phyloP scores from a whole-genome alignment of 2,888 invertebrate genomes.

The Drosophila rubida region DNA sequence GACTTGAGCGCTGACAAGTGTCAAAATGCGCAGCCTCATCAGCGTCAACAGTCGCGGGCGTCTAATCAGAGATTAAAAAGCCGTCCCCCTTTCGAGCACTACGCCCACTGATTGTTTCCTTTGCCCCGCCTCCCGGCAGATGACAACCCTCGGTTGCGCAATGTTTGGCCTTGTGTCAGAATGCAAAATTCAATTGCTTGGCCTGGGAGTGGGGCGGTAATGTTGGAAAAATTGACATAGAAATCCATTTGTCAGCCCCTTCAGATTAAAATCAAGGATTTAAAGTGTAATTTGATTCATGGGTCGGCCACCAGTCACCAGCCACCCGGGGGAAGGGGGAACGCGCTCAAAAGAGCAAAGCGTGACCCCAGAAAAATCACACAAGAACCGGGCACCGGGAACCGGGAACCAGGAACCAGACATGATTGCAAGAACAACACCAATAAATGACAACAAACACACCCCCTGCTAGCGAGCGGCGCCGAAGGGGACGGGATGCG shows the following conservation, averaged over 20 bases:
- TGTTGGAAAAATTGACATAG: constrained; percentile 81
- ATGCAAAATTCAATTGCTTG: constrained; percentile 82
- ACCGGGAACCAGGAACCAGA: constrained; percentile 24
- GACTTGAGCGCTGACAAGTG: constrained; percentile 20
- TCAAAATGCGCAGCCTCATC: constrained; percentile 69
- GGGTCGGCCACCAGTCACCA: constrained; percentile 47
- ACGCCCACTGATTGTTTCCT: constrained; percentile 72
- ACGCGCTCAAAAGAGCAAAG: constrained; percentile 78
- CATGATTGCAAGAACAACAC: constrained; percentile 68
- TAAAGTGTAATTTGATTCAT: constrained; percentile 84
- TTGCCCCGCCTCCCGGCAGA: background rate
- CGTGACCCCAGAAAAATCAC: constrained; percentile 79
- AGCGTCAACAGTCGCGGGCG: constrained; percentile 64
- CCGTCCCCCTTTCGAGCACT: constrained; percentile 48
- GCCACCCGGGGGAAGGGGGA: constrained; percentile 1
- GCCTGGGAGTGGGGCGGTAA: constrained; percentile 41
- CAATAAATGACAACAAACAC: constrained; percentile 83
- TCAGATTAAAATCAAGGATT: constrained; percentile 84
- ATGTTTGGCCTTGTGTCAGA: constrained; percentile 68
- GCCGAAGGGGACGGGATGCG: constrained; percentile 5
- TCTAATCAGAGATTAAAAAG: constrained; percentile 83
- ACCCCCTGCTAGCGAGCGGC: constrained; percentile 54
- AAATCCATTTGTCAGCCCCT: constrained; percentile 84
- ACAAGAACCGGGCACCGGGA: constrained; percentile 41
- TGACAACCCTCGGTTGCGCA: constrained; percentile 26